Conservation (phyloP, 2,888 invertebrate genomes). For the Eurois occulta region DNA sequence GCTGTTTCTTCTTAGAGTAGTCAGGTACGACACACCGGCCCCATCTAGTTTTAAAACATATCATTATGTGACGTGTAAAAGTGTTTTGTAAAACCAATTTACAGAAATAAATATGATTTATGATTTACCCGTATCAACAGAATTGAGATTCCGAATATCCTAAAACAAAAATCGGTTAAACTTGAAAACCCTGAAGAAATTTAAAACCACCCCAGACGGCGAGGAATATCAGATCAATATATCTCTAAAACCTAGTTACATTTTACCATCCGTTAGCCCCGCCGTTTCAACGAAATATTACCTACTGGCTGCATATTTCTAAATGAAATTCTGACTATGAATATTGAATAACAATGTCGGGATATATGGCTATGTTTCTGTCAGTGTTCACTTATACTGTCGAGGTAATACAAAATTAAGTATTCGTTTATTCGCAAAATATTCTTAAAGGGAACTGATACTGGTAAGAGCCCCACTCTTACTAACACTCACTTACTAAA, state of each 20-base stretch:
- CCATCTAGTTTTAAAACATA: too few relatives aligned
- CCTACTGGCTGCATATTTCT: constrained; percentile 18
- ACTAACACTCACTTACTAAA: too few relatives aligned
- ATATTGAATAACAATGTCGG: constrained; percentile 24
- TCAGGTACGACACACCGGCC: too few relatives aligned
- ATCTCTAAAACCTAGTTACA: constrained; percentile 13
- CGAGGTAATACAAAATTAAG: background rate
- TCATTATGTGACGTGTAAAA: too few relatives aligned
- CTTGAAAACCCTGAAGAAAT: constrained; percentile 25
- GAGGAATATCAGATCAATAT: background rate
- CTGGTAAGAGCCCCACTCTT: too few relatives aligned
- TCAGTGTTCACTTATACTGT: background rate
- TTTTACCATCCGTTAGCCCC: constrained; percentile 7
- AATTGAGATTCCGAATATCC: background rate
- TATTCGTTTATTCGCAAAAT: too few relatives aligned
- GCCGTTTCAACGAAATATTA: constrained; percentile 22
- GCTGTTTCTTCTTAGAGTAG: too few relatives aligned
- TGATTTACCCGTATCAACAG: background rate
- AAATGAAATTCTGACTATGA: constrained; percentile 41
- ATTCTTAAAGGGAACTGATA: background rate
- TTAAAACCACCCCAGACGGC: background rate
- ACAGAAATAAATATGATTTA: too few relatives aligned
- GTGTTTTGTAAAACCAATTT: too few relatives aligned
- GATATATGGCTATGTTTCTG: constrained; percentile 16
- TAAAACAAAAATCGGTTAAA: constrained; percentile 1